Conservation (phyloP, 2,888 invertebrate species). For the Nebria brevicollis region DNA sequence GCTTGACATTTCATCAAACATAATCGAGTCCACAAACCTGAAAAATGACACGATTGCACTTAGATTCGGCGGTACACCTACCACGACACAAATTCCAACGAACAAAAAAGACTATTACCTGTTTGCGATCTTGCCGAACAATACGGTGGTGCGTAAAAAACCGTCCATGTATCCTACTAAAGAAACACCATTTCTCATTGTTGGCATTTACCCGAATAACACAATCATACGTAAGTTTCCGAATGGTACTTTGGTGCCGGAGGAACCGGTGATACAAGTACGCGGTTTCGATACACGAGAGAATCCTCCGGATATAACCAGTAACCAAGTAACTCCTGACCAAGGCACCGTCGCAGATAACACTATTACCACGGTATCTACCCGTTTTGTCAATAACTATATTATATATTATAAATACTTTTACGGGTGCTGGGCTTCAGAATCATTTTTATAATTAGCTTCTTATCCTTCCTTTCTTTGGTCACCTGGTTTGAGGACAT, state of each 20-base stretch:
- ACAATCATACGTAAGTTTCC: conserved; percentile 82
- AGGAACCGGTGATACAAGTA: conserved; percentile 64
- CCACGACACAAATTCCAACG: conserved; percentile 57
- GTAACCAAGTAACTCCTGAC: conserved; percentile 70
- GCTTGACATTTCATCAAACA: conserved; percentile 50
- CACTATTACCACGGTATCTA: conserved; percentile 66
- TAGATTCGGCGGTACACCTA: conserved; percentile 2
- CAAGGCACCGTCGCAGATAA: conserved; percentile 62
- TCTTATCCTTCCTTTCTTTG: conserved; percentile 32
- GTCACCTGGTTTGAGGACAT: conserved; percentile 35
- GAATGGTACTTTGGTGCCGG: conserved; percentile 81
- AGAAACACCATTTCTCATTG: conserved; percentile 78
- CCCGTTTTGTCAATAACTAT: conserved; percentile 47
- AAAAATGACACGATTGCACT: conserved; percentile 45
- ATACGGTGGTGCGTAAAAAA: conserved; percentile 80
- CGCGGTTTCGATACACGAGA: conserved; percentile 70
- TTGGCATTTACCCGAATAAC: conserved; percentile 81
- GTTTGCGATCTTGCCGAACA: conserved; percentile 81
- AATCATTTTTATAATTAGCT: conserved; percentile 50
- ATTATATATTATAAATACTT: not conserved
- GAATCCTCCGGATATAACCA: conserved; percentile 69
- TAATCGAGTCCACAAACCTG: conserved; percentile 50
- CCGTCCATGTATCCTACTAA: conserved; percentile 75
- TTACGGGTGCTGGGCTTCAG: conserved; percentile 53
- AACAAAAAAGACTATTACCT: conserved; percentile 74